Conservation (phyloP, 2,113 vertebrate species). For the Nycticryphes semicollaris region DNA sequence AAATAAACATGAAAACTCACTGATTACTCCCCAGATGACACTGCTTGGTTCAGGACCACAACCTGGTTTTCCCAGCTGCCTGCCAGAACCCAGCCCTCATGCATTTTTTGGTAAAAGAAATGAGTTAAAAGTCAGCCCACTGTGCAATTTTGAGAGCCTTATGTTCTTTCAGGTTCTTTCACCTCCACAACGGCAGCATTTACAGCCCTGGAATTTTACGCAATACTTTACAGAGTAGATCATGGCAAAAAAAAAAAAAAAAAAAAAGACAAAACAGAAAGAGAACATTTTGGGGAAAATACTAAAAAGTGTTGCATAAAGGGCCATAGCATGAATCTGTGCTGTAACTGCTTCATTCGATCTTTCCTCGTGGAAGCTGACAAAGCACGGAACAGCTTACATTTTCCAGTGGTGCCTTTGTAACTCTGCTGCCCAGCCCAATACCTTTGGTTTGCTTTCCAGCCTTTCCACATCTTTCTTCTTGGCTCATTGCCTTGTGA, state of each 20-base stretch:
- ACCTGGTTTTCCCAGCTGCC: background rate
- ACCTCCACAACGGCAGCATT: background rate
- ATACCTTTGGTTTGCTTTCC: slow-evolving; percentile 15
- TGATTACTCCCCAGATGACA: background rate
- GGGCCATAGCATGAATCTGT: background rate
- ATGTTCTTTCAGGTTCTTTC: background rate
- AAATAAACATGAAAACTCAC: slow-evolving; percentile 18
- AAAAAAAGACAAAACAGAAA: background rate
- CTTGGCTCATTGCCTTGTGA: slow-evolving; percentile 7
- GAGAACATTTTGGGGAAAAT: background rate
- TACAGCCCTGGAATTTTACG: slow-evolving; percentile 28
- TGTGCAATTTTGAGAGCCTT: background rate
- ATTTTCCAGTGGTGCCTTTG: slow-evolving; percentile 18
- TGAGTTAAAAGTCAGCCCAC: background rate
- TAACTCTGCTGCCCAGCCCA: background rate
- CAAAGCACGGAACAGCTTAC: background rate
- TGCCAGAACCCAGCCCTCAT: background rate
- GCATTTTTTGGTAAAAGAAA: background rate
- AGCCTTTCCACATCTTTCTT: slow-evolving; percentile 12
- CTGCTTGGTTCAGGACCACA: background rate
- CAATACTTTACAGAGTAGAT: background rate
- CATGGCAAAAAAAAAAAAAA: background rate
- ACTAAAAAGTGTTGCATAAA: background rate
- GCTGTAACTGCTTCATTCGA: background rate
- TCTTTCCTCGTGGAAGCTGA: slow-evolving; percentile 26